Evolutionary conservation across 2,113 vertebrate genomes (phyloP).

Genomic region (Climacteris rufus): DNA sequence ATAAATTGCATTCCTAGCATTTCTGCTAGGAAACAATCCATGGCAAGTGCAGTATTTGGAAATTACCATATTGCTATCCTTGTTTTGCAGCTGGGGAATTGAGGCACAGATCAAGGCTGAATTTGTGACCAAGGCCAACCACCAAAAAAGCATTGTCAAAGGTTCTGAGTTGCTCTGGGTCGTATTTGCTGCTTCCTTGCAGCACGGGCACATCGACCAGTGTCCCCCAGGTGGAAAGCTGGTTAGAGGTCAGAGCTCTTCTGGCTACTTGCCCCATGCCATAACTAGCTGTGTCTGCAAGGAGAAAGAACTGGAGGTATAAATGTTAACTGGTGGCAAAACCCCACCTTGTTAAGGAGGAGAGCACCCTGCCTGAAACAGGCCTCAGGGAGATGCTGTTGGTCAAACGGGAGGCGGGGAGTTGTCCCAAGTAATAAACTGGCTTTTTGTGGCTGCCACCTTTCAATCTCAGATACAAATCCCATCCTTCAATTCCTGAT

Average conservation of each 20-base stretch:
- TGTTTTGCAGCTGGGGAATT: not conserved
- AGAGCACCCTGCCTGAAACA: not conserved
- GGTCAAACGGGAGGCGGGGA: not conserved
- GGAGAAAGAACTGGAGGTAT: not conserved
- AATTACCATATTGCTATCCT: not conserved
- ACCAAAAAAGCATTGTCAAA: not conserved
- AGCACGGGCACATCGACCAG: not conserved
- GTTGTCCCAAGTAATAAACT: not conserved
- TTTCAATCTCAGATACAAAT: conserved; percentile 16
- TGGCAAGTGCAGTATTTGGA: not conserved
- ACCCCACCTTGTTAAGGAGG: not conserved
- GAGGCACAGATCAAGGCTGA: not conserved
- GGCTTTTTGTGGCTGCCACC: not conserved
- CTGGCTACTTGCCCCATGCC: not conserved
- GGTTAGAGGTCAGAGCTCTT: not conserved
- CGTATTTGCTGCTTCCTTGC: not conserved
- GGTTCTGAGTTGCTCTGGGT: not conserved
- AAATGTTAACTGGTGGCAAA: not conserved
- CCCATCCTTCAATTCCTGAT: conserved; percentile 41
- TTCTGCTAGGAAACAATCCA: conserved; percentile 26
- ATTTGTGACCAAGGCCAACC: not conserved
- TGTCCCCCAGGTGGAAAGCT: not conserved
- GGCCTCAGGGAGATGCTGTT: not conserved
- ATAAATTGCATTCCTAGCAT: conserved; percentile 13
- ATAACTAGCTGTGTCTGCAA: not conserved